Conservation (phyloP, 1,140 invertebrate species). For the Aphis craccivora region DNA sequence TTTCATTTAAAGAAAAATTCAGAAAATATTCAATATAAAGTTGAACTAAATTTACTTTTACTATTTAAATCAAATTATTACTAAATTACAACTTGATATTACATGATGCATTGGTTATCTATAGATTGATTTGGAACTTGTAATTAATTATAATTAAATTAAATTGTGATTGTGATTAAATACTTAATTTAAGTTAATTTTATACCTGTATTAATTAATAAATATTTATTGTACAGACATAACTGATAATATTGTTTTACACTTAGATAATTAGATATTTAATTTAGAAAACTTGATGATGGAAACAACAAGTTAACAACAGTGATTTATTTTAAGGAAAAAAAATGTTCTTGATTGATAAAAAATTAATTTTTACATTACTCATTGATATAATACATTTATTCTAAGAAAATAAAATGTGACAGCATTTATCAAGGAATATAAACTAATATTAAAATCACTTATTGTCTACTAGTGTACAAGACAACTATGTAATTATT, state of each 20-base stretch:
- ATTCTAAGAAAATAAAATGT: constrained; percentile 1
- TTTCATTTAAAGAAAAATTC: not conserved
- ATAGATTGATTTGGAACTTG: constrained; percentile 18
- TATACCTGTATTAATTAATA: constrained; percentile 52
- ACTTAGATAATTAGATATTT: constrained; percentile 24
- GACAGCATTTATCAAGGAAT: not conserved
- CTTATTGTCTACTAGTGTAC: not conserved
- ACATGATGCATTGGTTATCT: not conserved
- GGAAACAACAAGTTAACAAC: not conserved
- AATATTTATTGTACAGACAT: constrained; percentile 50
- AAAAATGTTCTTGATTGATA: constrained; percentile 9
- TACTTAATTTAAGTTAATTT: constrained; percentile 52
- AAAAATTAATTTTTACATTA: constrained; percentile 7
- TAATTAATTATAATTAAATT: constrained; percentile 42
- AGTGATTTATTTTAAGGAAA: constrained; percentile 49
- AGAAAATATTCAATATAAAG: not conserved
- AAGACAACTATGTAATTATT: not conserved
- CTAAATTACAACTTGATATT: not conserved
- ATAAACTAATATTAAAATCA: not conserved
- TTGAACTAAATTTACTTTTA: not conserved
- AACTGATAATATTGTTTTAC: constrained; percentile 24
- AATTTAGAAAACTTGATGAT: not conserved
- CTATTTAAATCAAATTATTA: constrained; percentile 7
- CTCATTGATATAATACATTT: not conserved
- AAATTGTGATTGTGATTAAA: constrained; percentile 54